Base-by-base conservation (phyloP, 2,113 vertebrate genomes). In the Ptilonorhynchus violaceus region DNA sequence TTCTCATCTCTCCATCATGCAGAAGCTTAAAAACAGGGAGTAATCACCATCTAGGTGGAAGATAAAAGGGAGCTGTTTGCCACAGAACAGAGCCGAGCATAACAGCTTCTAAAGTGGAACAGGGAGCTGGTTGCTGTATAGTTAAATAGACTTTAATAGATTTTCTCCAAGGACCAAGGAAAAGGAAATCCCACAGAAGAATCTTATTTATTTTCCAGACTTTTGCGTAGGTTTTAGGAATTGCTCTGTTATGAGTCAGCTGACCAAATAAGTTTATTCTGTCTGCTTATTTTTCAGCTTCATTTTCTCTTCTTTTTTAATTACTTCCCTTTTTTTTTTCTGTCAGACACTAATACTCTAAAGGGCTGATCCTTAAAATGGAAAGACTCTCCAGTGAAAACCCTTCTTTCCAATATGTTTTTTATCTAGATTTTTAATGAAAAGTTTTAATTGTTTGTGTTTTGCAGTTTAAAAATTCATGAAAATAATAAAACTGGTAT, bases 121-220 rank as follows among this genome's bases (percentile, higher is more conserved):
- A 20, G 39, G 86, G 30, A 15, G 11, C 19, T 84, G 47, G 46
- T 77, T 83, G 39, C 27, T 91, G 6, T 85, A 8, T n/a, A 66
- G 72, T 88, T 86, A 76, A 88, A 64, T 47, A 44, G 52, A 35
- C n/a, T n/a, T n/a, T n/a, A n/a, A n/a, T 23, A 72, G 8, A 37
- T 92, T 74, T 73, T 86, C 55, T 63, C 56, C 31, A 84, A 62
- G 80, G 68, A 74, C 68, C 37, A 77, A 74, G 68, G 73, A 68
- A 93, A 85, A 91, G 80, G 62, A 93, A 92, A 95, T 93, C 91
- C 77, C 77, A 64, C 44, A 64, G 52, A 81, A 95, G 62, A 91
- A 87, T 89, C 20, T 68, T 94, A 76, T n/a, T 95, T 82, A 41
- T 96, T 95, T 95, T 92, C 72, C 47, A 86, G 82, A 39, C 75